Conservation (phyloP, 2,797 vertebrate genomes). For the Brotula barbata region DNA sequence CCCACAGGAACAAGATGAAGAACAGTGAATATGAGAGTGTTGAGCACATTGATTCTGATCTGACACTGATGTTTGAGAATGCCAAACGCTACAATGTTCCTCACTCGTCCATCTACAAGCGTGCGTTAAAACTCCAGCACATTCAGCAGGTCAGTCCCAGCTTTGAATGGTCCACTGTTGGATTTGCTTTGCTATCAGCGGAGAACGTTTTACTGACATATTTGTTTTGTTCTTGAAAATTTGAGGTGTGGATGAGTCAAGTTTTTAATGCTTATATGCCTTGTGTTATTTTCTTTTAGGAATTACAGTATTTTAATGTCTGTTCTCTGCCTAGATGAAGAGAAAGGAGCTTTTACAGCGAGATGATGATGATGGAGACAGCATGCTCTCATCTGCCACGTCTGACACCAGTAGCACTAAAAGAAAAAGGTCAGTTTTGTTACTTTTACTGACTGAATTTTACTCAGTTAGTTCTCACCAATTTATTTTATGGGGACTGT, state of each 20-base stretch:
- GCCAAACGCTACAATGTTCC: slow-evolving; percentile 96
- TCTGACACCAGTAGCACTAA: slow-evolving; percentile 94
- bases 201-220: neutral
- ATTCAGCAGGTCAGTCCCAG: slow-evolving; percentile 88
- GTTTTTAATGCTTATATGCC: neutral
- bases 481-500: neutral
- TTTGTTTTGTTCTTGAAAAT: neutral
- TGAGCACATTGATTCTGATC: slow-evolving; percentile 92
- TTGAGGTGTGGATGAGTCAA: neutral
- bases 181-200: neutral
- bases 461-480: neutral
- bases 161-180: neutral
- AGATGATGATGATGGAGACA: slow-evolving; percentile 95
- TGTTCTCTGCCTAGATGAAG: slow-evolving; percentile 83
- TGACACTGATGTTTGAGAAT: slow-evolving; percentile 97
- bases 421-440: slow-evolving; percentile 88
- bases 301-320: neutral
- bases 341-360: slow-evolving; percentile 92
- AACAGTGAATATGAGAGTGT: slow-evolving; percentile 93
- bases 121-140: slow-evolving; percentile 94
- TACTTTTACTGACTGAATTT: neutral
- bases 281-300: neutral
- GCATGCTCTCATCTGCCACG: slow-evolving; percentile 94
- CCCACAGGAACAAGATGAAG: slow-evolving; percentile 92
- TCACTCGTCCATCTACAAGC: slow-evolving; percentile 96